A percentile compares a stretch with the other conserved stretches of the same genome.
These are phyloP conservation scores for Pica pica DNA, from an alignment of 2,113 vertebrate genomes.

Conservation along the genomic window DNA sequence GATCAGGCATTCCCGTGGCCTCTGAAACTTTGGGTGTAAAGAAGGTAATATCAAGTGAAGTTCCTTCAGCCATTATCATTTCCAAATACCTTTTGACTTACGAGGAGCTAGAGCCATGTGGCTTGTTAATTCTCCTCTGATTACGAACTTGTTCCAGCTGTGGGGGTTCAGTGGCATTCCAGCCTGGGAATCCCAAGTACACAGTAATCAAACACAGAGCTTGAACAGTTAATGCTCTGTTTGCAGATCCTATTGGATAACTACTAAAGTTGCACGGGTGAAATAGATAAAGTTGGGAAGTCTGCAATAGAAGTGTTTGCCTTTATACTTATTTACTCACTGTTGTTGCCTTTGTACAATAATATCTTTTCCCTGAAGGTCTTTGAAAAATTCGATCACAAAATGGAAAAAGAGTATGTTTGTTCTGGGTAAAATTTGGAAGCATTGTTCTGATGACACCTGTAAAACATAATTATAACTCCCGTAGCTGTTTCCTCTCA, in stretches of 20 bases:
- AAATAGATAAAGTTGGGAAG: conserved; percentile 25
- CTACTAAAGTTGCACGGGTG: conserved; percentile 14
- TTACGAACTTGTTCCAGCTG: not conserved
- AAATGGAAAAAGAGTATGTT: conserved; percentile 47
- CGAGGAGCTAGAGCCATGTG: not conserved
- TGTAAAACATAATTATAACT: conserved; percentile 61
- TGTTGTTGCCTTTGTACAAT: conserved; percentile 40
- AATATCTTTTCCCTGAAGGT: conserved; percentile 55
- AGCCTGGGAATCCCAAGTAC: not conserved
- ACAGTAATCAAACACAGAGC: not conserved
- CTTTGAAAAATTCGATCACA: conserved; percentile 57
- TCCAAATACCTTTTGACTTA: not conserved
- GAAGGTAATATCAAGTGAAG: not conserved
- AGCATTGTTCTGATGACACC: conserved; percentile 54
- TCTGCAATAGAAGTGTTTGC: conserved; percentile 3
- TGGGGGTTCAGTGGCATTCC: not conserved
- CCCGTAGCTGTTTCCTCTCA: conserved; percentile 22
- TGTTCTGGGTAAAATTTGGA: conserved; percentile 51
- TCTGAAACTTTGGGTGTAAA: not conserved
- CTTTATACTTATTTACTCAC: conserved; percentile 48
- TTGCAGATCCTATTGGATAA: conserved; percentile 14
- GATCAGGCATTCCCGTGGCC: not conserved
- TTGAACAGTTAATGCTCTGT: not conserved
- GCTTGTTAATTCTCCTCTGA: not conserved
- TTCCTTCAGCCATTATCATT: not conserved